Conservation (phyloP, 2,888 invertebrate genomes). For the Plebejus argus region DNA sequence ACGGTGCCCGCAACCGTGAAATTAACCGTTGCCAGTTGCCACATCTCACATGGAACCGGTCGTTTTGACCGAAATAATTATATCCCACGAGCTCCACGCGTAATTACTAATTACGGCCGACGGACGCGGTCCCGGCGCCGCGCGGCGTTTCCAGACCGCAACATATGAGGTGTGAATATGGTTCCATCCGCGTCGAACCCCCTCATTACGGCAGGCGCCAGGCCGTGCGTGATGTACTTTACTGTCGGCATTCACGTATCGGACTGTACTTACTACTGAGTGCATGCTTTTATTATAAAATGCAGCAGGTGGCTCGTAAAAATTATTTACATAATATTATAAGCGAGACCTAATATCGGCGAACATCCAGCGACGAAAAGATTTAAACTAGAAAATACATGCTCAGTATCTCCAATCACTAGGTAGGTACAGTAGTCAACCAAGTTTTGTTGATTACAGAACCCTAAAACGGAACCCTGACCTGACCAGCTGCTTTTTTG, state of each 20-base stretch:
- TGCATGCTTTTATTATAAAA: not conserved
- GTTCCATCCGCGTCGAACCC: not conserved
- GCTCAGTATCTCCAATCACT: no score
- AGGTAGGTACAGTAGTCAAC: no score
- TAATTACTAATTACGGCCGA: not conserved
- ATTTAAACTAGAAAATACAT: no score
- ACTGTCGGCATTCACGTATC: not conserved
- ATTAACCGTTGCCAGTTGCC: constrained; percentile 67
- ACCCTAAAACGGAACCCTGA: no score
- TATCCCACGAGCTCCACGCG: constrained; percentile 43
- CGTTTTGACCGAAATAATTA: constrained; percentile 63
- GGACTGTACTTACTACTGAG: not conserved
- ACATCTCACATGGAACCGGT: constrained; percentile 59
- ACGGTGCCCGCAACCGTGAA: constrained; percentile 62
- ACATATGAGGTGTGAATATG: not conserved
- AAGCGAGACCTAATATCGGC: no score
- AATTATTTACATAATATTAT: no score
- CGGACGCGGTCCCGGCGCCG: not conserved
- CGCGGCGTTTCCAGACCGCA: not conserved
- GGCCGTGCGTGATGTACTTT: constrained; percentile 8
- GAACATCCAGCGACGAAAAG: no score
- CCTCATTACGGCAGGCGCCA: constrained; percentile 13
- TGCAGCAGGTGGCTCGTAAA: not conserved
- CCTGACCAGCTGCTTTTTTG: no score
- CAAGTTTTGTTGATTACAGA: no score